Evolutionary conservation across 2,888 invertebrate genomes (phyloP), one percentile per base, ranked within the genome.

Genomic region (Auanema freiburgensis): DNA sequence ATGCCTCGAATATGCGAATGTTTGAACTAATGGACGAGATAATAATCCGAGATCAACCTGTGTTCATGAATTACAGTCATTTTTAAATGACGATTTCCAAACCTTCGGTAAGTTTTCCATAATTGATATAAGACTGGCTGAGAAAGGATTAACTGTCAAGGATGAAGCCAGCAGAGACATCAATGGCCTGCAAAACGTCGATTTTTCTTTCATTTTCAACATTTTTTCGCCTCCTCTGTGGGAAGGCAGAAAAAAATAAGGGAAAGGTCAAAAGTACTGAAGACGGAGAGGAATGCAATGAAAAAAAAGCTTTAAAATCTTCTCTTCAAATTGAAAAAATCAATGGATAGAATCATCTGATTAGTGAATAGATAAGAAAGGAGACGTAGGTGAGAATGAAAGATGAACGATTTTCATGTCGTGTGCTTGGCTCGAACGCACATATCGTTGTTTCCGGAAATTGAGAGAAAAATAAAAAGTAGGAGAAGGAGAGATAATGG

Each of bases 11-110:
- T 79, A 73, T 8, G 77, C 71, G 58, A 78, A 74, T 21, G 81
- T 73, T 62, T 82, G 78, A 66, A 83, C 80, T 23, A 83, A 62
- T 14, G 83, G 77, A 18, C 74, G 71, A 0, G 83, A 78, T 23
- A 80, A 65, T 21, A 65, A 63, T 33, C 77, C 78, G 23, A 83
- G 65, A 42, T 80, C 80, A 18, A 79, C 71, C 65, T 71, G 56
- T 53, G 59, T 23, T 41, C 55, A 12, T 12, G 16, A 24, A 16
- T 14, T 46, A 46, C 10, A 63, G n/a, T 25, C 50, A 24, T 24
- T 25, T 41, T 5, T 33, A 8, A 33, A 8, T 33, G 33, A 5
- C 8, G 3, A 33, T 33, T 8, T 33, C 8, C 33, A 33, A 33
- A 67, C 70, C 51, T 77, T 71, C 25, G 76, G 75, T 12, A 79